Evolutionary conservation across 2,888 invertebrate species (phyloP), one percentile per base, ranked within the genome.

Genomic region (Drosophila helvetica): DNA sequence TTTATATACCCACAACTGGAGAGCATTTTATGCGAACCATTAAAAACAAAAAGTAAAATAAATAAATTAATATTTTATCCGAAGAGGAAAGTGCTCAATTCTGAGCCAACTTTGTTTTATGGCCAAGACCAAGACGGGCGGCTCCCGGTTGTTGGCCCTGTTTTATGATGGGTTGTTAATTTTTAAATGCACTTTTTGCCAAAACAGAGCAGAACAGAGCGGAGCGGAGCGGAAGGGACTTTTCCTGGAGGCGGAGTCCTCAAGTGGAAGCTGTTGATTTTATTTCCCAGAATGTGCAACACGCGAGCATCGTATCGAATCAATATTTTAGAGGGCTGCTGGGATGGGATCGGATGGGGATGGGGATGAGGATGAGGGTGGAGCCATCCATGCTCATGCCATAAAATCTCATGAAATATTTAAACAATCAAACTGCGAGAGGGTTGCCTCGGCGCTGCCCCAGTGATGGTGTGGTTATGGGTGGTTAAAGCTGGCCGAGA

Each of bases 51-150:
- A 58, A 59, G 56, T 25, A 45, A 70, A 62, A 63, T 69, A 80
- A 80, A 78, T 82, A 79, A 79, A 78, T 85, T 85, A 82, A 85
- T 85, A 85, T 81, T 82, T 80, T 63, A 85, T 77, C 71, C 69
- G 66, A 65, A 43, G 18, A 12, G n/a, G 12, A 12, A 38, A 18
- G 42, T 50, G 47, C 68, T 66, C 72, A 65, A 63, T 71, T 55
- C 45, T 47, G 22, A 66, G 66, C 71, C 55, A 78, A 78, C 74
- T 78, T 71, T 82, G 68, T 73, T 82, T 85, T 86, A 82, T 73
- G 80, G 43, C 53, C 66, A 56, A 27, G 48, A 38, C 59, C 27
- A n/a, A 12, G 30, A 3, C 30, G 4, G 10, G 55, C 50, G 52
- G 50, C 52, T n/a, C 53, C 54, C 47, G 43, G 62, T 62, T 70